A percentile compares a stretch with the other conserved stretches of the same genome.
Evolutionary conservation across 2,797 vertebrate genomes (phyloP).

Genomic region (Phoeniculus purpureus): DNA sequence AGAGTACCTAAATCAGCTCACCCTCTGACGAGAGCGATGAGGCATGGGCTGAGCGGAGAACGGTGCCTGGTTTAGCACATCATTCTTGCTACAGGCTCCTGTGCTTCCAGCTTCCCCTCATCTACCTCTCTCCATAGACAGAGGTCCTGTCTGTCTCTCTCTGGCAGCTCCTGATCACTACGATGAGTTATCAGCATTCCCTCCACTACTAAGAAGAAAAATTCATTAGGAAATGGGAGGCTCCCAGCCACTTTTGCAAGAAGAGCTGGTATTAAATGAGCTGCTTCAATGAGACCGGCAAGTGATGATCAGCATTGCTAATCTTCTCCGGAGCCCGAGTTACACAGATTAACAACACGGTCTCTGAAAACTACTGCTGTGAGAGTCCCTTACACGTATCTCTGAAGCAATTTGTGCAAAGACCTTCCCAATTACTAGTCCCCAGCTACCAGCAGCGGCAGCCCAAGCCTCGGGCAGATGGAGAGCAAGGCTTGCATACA

Average conservation of each 20-base stretch:
- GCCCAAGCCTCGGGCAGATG: too few relatives aligned
- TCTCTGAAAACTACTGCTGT: neutral
- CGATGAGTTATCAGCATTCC: neutral
- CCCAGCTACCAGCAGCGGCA: neutral
- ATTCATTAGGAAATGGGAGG: neutral
- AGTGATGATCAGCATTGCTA: neutral
- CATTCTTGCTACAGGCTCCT: neutral
- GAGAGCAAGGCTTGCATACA: rapidly evolving
- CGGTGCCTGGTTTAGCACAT: neutral
- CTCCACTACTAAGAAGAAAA: neutral
- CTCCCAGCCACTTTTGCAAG: neutral
- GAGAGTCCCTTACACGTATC: neutral
- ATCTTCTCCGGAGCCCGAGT: neutral
- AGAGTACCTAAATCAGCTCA: neutral
- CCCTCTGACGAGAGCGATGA: neutral
- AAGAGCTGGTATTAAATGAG: neutral
- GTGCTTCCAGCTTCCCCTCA: neutral
- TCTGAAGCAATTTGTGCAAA: neutral
- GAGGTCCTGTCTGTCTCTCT: neutral
- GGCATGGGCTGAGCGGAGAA: neutral
- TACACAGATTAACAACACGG: neutral
- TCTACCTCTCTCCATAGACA: neutral
- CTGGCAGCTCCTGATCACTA: neutral
- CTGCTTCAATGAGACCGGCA: neutral
- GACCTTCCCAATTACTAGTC: neutral